Evolutionary conservation across 2,797 vertebrate genomes (phyloP).

Genomic region (Lutra lutra): DNA sequence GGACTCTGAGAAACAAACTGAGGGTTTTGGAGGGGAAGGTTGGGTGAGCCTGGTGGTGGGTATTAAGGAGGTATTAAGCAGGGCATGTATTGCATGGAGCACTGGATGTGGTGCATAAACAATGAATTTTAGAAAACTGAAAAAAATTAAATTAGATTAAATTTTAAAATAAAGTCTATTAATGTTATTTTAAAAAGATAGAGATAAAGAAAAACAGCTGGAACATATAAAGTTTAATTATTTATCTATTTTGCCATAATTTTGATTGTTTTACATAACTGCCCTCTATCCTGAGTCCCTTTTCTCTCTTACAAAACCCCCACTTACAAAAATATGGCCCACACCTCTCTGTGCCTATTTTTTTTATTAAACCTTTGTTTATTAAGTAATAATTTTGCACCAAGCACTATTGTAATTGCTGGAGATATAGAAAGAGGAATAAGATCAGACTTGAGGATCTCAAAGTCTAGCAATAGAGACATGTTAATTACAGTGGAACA

Average conservation of each 20-base stretch:
- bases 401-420: not conserved
- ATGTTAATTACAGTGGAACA: slow-evolving; percentile 5
- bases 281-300: not conserved
- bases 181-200: not conserved
- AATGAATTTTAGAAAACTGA: too few species aligned
- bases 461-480: not conserved
- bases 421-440: not conserved
- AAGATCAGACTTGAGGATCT: not conserved
- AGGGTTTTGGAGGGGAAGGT: too few species aligned
- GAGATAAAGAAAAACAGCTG: not conserved
- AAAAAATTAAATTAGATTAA: too few species aligned
- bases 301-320: not conserved
- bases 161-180: not conserved
- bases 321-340: not conserved
- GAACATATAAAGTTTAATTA: not conserved
- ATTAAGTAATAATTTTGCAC: not conserved
- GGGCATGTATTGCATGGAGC: too few species aligned
- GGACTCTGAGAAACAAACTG: too few species aligned
- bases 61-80: too few species aligned
- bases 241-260: not conserved
- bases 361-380: not conserved
- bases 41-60: too few species aligned
- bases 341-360: not conserved
- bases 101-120: too few species aligned
- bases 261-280: slow-evolving; percentile 9